Conservation (phyloP, 1,140 invertebrate genomes). For the Drosophila repletoides region DNA sequence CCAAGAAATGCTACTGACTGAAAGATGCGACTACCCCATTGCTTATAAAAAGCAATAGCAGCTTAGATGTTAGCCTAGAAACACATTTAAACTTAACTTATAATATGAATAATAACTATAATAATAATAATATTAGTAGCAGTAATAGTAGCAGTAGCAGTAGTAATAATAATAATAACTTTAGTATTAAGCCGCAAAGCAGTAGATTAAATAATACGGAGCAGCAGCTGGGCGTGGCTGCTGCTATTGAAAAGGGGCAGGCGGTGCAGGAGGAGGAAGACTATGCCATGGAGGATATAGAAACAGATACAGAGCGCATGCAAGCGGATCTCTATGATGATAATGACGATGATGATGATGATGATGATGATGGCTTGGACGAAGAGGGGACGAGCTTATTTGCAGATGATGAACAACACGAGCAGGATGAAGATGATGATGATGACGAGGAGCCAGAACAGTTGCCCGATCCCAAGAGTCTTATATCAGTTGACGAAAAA, state of each 20-base stretch:
- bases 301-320: conserved; percentile 63
- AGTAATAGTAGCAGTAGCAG: conserved; percentile 40
- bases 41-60: conserved; percentile 72
- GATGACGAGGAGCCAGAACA: conserved; percentile 53
- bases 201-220: conserved; percentile 54
- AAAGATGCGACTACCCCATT: conserved; percentile 83
- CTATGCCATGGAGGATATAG: conserved; percentile 60
- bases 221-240: conserved; percentile 33
- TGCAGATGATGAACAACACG: too few relatives aligned
- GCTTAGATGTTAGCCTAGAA: conserved; percentile 82
- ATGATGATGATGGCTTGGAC: conserved; percentile 62
- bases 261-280: conserved; percentile 31
- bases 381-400: conserved; percentile 41
- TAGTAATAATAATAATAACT: conserved; percentile 61
- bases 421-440: conserved; percentile 2
- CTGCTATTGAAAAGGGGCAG: not conserved
- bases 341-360: conserved; percentile 55
- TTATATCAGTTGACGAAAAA: conserved; percentile 23
- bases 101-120: conserved; percentile 44
- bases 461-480: conserved; percentile 52
- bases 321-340: conserved; percentile 73
- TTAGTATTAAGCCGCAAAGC: conserved; percentile 58
- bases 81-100: conserved; percentile 77
- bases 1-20: conserved; percentile 90
- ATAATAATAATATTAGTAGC: conserved; percentile 34